Conservation (phyloP, 2,888 invertebrate genomes). For the Sarcophaga variegata region DNA sequence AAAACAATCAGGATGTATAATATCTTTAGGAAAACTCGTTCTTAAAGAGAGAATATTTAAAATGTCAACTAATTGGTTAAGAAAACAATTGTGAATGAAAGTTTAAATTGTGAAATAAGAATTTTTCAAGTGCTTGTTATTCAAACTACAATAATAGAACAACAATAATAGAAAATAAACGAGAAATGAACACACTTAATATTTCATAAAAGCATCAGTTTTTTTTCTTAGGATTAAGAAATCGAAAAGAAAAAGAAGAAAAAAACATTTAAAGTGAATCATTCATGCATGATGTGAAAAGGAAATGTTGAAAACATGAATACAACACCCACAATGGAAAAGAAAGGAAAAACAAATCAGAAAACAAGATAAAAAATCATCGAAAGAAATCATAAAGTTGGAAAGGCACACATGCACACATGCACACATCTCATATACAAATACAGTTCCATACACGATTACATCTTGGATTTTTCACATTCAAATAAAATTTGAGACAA, state of each 20-base stretch:
- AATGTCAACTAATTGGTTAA: background rate
- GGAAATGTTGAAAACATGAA: constrained; percentile 25
- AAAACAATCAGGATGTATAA: too few relatives aligned
- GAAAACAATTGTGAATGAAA: background rate
- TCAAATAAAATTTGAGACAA: too few relatives aligned
- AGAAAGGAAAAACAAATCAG: constrained; percentile 2
- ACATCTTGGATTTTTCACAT: too few relatives aligned
- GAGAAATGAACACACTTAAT: too few relatives aligned
- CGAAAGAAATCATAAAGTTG: constrained; percentile 25
- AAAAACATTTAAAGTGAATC: constrained; percentile 32
- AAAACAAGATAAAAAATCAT: background rate
- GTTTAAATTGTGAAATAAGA: background rate
- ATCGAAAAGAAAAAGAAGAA: background rate
- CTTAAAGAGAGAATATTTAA: too few relatives aligned
- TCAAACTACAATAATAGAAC: background rate
- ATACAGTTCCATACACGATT: too few relatives aligned
- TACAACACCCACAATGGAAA: constrained; percentile 29
- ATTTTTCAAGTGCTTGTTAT: background rate
- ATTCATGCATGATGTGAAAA: constrained; percentile 29
- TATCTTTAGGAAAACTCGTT: too few relatives aligned
- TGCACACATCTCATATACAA: too few relatives aligned
- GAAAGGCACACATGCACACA: background rate
- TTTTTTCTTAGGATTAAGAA: background rate
- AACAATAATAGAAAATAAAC: background rate
- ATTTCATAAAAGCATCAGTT: too few relatives aligned